A percentile compares a stretch with the other conserved stretches of the same genome.
Conservation (phyloP, 2,888 invertebrate genomes). For the Nemotelus nigrinus region DNA sequence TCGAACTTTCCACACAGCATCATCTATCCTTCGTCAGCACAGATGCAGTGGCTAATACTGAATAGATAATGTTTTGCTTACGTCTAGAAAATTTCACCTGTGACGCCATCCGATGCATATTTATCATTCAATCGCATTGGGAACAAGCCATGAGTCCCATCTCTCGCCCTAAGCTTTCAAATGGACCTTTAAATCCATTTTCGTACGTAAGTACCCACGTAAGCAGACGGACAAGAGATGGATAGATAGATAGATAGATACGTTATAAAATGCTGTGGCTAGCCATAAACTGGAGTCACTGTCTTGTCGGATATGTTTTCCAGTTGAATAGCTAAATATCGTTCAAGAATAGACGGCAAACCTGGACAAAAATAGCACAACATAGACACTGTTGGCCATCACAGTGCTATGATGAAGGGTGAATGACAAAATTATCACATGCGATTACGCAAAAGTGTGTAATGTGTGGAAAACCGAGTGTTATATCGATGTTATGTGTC, state of each 20-base stretch:
- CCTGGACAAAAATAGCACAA: background rate
- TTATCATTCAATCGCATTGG: too few relatives aligned
- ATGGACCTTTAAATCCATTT: too few relatives aligned
- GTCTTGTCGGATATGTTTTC: background rate
- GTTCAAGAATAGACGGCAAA: background rate
- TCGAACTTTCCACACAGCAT: too few relatives aligned
- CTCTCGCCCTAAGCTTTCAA: too few relatives aligned
- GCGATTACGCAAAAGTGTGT: slow-evolving; percentile 1
- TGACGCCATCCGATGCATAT: background rate
- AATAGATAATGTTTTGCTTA: background rate
- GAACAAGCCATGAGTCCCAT: too few relatives aligned
- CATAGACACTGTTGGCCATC: background rate
- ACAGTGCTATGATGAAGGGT: background rate
- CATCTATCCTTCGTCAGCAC: background rate
- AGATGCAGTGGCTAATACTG: background rate
- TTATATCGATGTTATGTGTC: background rate
- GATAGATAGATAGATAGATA: too few relatives aligned
- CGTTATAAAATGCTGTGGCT: background rate
- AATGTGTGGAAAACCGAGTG: slow-evolving; percentile 12
- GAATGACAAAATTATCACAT: background rate
- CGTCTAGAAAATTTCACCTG: background rate
- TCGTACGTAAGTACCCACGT: too few relatives aligned
- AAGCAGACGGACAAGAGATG: too few relatives aligned
- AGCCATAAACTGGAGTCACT: background rate
- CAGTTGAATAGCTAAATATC: slow-evolving; percentile 18